Evolutionary conservation across 2,797 vertebrate species (phyloP).

Genomic region (Hippocampus kuda): DNA sequence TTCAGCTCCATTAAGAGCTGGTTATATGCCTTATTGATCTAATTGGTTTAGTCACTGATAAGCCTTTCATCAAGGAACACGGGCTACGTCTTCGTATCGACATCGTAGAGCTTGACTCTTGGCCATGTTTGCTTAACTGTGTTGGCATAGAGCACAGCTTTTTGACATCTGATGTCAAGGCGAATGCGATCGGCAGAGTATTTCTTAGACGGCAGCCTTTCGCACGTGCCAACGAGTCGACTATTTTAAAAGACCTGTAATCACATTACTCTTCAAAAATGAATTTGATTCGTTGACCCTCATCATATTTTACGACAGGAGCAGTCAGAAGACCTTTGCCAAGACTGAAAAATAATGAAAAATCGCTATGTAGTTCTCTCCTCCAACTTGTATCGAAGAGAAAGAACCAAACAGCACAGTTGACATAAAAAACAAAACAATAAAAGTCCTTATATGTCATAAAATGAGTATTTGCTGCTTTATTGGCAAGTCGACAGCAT

Average conservation of each 20-base stretch:
- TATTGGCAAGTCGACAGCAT: no score
- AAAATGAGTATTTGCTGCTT: no score
- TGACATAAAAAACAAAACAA: no score
- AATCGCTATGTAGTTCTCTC: no score
- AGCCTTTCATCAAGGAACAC: constrained; percentile 31
- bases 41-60: constrained; percentile 22
- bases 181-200: constrained; percentile 30
- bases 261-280: no score
- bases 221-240: neutral
- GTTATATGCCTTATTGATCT: constrained; percentile 57
- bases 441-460: no score
- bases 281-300: no score
- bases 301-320: no score
- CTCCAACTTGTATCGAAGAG: no score
- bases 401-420: no score
- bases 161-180: constrained; percentile 42
- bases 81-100: constrained; percentile 33
- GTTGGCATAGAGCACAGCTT: constrained; percentile 27
- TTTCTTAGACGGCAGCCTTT: neutral
- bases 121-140: constrained; percentile 20
- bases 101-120: constrained; percentile 19
- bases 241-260: neutral
- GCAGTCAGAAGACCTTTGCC: no score
- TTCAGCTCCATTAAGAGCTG: constrained; percentile 32
- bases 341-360: no score